These are phyloP conservation scores for Lipotes vexillifer DNA, from an alignment of 2,113 vertebrate species.

Conservation along the genomic window DNA sequence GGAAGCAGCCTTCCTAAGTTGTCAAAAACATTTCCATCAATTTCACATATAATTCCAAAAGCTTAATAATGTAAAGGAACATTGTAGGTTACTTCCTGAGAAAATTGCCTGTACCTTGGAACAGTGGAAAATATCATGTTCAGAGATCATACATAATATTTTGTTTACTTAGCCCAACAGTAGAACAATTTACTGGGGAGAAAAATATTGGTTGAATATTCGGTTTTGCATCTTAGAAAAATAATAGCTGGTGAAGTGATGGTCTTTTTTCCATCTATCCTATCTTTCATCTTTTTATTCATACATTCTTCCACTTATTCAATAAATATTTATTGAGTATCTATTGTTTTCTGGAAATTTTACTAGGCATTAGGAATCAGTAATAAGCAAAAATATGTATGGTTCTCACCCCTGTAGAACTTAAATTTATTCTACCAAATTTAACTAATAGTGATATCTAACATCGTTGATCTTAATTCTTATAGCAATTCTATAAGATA, in stretches of 20 bases:
- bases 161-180: neutral
- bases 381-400: neutral
- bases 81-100: neutral
- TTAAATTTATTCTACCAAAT: neutral
- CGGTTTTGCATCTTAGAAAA: neutral
- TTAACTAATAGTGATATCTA: neutral
- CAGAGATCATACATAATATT: neutral
- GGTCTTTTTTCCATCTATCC: neutral
- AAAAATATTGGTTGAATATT: neutral
- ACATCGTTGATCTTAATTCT: neutral
- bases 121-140: neutral
- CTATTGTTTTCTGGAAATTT: neutral
- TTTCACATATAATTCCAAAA: neutral
- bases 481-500: neutral
- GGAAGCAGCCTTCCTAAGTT: neutral
- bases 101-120: neutral
- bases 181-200: neutral
- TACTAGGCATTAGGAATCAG: neutral
- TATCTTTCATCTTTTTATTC: neutral
- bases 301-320: neutral
- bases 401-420: neutral
- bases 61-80: neutral
- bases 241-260: neutral
- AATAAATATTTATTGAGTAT: neutral
- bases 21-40: neutral